A percentile compares a stretch with the other conserved stretches of the same genome.
These are phyloP conservation scores for Atractosteus spatula DNA, from an alignment of 2,113 vertebrate genomes.

Conservation along the genomic window DNA sequence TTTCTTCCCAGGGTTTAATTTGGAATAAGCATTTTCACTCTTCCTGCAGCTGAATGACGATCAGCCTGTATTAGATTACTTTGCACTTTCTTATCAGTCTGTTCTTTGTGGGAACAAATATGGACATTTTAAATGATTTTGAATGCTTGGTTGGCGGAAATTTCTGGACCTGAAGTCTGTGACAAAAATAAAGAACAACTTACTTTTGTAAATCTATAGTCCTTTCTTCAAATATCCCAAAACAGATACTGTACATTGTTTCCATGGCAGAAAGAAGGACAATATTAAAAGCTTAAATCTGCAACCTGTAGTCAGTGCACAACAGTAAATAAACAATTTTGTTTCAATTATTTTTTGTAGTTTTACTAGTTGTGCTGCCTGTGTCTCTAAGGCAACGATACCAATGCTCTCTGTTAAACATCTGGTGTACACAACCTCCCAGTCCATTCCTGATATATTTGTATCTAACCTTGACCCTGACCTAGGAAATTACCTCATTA, in stretches of 20 bases:
- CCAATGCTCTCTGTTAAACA: conserved; percentile 24
- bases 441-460: conserved; percentile 4
- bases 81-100: not conserved
- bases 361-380: conserved; percentile 15
- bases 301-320: too few species aligned
- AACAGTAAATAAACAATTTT: too few species aligned
- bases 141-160: not conserved
- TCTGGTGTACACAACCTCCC: conserved; percentile 20
- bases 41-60: not conserved
- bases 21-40: not conserved
- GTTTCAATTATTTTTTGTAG: not conserved
- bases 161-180: not conserved
- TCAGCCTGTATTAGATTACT: not conserved
- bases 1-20: not conserved
- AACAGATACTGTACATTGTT: too few species aligned
- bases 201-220: too few species aligned
- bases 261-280: too few species aligned
- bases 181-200: not conserved
- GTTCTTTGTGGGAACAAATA: conserved; percentile 3
- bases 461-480: conserved; percentile 16
- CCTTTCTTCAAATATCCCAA: too few species aligned
- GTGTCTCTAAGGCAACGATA: conserved; percentile 6
- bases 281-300: too few species aligned
- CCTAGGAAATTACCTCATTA: conserved; percentile 37
- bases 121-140: conserved; percentile 5